A percentile compares a stretch with the other conserved stretches of the same genome.
Conservation (phyloP, 2,797 vertebrate genomes). For the Premnoplex brunnescens region DNA sequence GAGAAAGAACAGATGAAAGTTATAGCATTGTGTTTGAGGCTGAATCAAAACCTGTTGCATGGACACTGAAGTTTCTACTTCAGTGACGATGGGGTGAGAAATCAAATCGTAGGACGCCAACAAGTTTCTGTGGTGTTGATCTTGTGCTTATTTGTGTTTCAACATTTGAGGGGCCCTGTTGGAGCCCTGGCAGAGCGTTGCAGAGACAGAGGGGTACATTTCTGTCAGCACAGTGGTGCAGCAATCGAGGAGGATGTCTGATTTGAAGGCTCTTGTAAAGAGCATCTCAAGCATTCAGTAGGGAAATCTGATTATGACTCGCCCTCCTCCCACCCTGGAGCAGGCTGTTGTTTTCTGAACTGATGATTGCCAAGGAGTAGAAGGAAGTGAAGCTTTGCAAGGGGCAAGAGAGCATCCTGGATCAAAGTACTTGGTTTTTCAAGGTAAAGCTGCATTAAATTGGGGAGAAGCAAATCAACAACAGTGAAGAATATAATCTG, state of each 20-base stretch:
- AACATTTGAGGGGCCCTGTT: neutral
- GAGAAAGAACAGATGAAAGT: neutral
- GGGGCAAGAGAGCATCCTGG: neutral
- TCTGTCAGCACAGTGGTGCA: neutral
- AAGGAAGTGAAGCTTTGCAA: neutral
- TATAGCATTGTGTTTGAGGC: neutral
- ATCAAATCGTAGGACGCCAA: neutral
- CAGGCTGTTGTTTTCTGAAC: neutral
- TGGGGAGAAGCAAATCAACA: neutral
- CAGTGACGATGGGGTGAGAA: neutral
- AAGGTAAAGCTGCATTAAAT: neutral
- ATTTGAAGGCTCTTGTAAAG: neutral
- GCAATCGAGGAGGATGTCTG: neutral
- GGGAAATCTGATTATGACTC: neutral
- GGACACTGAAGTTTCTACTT: neutral
- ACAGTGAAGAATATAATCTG: neutral
- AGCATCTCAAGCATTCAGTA: neutral
- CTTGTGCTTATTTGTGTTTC: neutral
- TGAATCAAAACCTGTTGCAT: neutral
- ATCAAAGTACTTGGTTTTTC: neutral
- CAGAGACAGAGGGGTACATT: neutral
- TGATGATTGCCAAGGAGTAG: neutral
- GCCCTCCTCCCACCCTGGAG: neutral
- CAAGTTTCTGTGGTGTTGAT: neutral
- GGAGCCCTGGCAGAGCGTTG: neutral